phyloP scores from a whole-genome alignment of 2,797 vertebrate species.

The Pipistrellus pipistrellus region DNA sequence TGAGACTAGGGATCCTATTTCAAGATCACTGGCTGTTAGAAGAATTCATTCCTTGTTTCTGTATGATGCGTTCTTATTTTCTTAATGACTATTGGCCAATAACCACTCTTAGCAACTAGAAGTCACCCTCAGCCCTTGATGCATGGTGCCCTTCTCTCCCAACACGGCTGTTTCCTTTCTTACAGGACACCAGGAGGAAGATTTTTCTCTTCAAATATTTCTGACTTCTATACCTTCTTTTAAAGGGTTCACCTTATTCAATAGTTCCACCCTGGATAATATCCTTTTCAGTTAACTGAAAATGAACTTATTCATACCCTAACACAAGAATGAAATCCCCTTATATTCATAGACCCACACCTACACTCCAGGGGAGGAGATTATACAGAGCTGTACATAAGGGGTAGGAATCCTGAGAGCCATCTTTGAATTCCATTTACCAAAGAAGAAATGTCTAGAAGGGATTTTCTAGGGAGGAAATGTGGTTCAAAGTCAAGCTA shows the following conservation, averaged over 20 bases:
- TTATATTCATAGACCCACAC: neutral
- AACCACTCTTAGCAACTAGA: neutral
- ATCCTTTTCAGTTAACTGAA: neutral
- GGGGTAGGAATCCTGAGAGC: neutral
- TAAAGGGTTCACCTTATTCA: neutral
- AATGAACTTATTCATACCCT: neutral
- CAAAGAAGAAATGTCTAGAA: neutral
- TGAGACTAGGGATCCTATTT: neutral
- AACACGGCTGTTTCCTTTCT: neutral
- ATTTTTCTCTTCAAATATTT: neutral
- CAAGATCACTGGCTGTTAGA: neutral
- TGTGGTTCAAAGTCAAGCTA: neutral
- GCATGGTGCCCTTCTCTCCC: neutral
- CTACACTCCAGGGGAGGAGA: neutral
- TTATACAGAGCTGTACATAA: neutral
- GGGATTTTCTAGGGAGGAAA: conserved; percentile 3
- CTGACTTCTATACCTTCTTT: neutral
- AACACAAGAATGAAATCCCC: neutral
- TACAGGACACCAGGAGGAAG: neutral
- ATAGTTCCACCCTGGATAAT: neutral
- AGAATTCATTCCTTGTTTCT: conserved; percentile 15
- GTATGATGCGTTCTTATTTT: neutral
- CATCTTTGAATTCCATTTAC: neutral
- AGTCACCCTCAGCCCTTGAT: neutral
- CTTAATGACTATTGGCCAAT: neutral